Conservation (phyloP, 2,888 invertebrate species). For the Euclidia mi region DNA sequence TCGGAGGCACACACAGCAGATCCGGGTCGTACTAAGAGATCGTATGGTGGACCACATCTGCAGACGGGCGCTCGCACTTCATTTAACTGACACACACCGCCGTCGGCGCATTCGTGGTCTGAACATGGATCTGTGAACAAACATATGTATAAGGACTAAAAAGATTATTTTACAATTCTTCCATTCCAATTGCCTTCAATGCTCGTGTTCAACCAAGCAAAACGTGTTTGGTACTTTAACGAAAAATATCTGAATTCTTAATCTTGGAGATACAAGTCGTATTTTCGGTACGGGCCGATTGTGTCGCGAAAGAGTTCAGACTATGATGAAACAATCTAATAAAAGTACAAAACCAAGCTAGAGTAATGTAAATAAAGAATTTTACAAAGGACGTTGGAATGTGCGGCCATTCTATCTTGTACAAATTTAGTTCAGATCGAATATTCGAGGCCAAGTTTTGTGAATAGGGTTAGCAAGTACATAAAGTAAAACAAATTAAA, state of each 20-base stretch:
- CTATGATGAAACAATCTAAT: constrained; percentile 78
- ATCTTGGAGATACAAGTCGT: constrained; percentile 19
- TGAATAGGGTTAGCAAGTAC: constrained; percentile 83
- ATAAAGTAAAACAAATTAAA: constrained; percentile 81
- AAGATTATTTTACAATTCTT: too few species aligned
- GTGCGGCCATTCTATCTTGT: constrained; percentile 82
- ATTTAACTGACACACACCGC: constrained; percentile 96
- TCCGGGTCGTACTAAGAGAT: constrained; percentile 92
- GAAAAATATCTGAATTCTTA: background rate
- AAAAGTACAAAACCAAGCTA: constrained; percentile 79
- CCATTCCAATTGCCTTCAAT: too few species aligned
- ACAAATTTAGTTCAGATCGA: constrained; percentile 87
- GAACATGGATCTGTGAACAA: constrained; percentile 94
- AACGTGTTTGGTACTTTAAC: too few species aligned
- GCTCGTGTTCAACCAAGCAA: too few species aligned
- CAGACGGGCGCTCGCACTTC: constrained; percentile 94
- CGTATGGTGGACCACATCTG: constrained; percentile 94
- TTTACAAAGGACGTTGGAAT: constrained; percentile 83
- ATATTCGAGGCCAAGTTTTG: constrained; percentile 81
- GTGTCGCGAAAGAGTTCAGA: constrained; percentile 40
- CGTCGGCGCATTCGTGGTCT: constrained; percentile 93
- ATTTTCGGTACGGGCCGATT: constrained; percentile 35
- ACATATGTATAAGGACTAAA: too few species aligned
- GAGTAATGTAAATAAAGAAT: constrained; percentile 82
- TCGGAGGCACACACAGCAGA: constrained; percentile 94